Conservation (phyloP, 2,113 vertebrate species). For the Machaerirhynchus nigripectus region DNA sequence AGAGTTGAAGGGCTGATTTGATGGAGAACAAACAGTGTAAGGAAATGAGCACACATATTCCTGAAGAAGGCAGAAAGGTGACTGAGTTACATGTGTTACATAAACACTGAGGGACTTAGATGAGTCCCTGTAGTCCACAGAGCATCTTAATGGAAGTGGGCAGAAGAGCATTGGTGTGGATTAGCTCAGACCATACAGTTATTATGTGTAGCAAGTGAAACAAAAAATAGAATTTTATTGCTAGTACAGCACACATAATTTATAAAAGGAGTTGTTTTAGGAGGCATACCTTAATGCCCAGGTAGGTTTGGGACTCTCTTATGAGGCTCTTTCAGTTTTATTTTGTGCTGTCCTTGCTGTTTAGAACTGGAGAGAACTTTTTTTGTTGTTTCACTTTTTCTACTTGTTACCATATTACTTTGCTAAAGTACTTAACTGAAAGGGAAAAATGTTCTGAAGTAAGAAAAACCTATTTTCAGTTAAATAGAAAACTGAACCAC, state of each 20-base stretch:
- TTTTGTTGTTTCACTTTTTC: neutral
- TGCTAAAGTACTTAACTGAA: neutral
- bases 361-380: neutral
- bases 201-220: neutral
- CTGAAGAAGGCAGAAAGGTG: neutral
- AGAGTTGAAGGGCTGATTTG: neutral
- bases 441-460: neutral
- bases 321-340: neutral
- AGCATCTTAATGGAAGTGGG: neutral
- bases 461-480: neutral
- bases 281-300: neutral
- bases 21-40: neutral
- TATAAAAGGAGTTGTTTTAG: neutral
- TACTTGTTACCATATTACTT: neutral
- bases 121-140: accelerated
- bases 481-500: neutral
- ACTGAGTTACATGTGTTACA: accelerated
- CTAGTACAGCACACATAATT: neutral
- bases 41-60: accelerated
- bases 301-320: neutral
- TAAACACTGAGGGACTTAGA: neutral
- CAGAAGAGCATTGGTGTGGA: neutral
- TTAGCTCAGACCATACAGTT: neutral
- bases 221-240: neutral
- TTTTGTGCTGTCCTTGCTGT: neutral